These are phyloP conservation scores for Nomada fucata DNA, from an alignment of 2,888 invertebrate genomes.

Conservation along the genomic window DNA sequence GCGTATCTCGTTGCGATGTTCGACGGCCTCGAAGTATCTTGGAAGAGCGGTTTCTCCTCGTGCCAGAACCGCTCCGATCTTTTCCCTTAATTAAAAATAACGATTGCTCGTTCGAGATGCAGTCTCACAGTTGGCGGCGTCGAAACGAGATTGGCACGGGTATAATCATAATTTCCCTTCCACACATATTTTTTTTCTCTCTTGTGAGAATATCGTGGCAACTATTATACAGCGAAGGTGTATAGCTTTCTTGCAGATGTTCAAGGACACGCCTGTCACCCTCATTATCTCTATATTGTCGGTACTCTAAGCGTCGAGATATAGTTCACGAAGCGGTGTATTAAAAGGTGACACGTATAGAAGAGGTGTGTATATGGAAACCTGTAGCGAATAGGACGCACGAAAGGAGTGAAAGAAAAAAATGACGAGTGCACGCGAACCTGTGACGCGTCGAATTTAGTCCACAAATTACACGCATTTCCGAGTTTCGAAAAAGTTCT, in stretches of 20 bases:
- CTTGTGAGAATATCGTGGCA: constrained; percentile 54
- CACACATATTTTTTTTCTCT: constrained; percentile 46
- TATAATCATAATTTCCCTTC: constrained; percentile 72
- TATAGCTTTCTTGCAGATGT: constrained; percentile 42
- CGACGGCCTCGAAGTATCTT: constrained; percentile 48
- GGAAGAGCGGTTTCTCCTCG: constrained; percentile 51
- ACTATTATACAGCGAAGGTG: constrained; percentile 41
- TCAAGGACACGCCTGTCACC: constrained; percentile 67
- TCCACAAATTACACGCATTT: no score
- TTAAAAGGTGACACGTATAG: neutral
- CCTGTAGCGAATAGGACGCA: no score
- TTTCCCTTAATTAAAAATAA: constrained; percentile 78
- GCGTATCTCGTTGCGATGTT: constrained; percentile 47
- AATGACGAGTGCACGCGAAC: no score
- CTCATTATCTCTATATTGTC: constrained; percentile 29
- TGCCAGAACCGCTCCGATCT: constrained; percentile 62
- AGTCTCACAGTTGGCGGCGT: constrained; percentile 53
- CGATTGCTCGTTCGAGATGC: constrained; percentile 69
- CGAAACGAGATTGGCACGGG: constrained; percentile 64
- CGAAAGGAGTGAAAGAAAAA: no score
- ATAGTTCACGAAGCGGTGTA: neutral
- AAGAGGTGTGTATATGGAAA: neutral
- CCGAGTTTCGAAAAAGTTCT: no score
- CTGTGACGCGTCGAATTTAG: no score
- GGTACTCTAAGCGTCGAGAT: neutral